Percentiles rank a stretch among this genome's conserved stretches.
These are phyloP conservation scores for Oryzias javanicus DNA, from an alignment of 2,113 vertebrate species.

Conservation along the genomic window DNA sequence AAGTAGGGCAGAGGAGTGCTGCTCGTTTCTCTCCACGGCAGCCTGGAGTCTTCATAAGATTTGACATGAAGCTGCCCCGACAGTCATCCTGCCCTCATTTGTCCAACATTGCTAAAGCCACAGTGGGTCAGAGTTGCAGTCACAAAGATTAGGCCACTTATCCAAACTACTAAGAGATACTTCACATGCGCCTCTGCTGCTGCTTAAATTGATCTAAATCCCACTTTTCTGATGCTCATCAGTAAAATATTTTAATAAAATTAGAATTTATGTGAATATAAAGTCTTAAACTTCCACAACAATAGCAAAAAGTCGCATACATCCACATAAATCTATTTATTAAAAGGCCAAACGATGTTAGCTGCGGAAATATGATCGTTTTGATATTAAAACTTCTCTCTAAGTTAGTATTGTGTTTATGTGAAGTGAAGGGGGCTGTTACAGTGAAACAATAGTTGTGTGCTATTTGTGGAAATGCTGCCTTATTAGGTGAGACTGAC, in stretches of 20 bases:
- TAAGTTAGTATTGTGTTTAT: not conserved
- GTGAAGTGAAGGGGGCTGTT: no score
- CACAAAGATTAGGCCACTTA: slow-evolving; percentile 45
- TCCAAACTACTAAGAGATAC: not conserved
- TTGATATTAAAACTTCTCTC: slow-evolving; percentile 36
- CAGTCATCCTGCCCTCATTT: slow-evolving; percentile 54
- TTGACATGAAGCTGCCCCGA: slow-evolving; percentile 61
- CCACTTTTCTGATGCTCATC: slow-evolving; percentile 1
- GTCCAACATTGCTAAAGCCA: slow-evolving; percentile 40
- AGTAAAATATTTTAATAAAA: not conserved
- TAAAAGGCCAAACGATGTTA: no score
- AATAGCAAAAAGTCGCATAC: no score
- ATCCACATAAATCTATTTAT: no score
- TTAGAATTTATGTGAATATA: no score
- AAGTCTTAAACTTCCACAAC: no score
- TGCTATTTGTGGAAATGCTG: slow-evolving; percentile 12
- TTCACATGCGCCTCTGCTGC: not conserved
- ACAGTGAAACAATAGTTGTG: no score
- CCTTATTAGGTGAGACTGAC: slow-evolving; percentile 51
- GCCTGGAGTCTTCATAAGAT: slow-evolving; percentile 33
- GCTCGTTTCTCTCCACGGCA: slow-evolving; percentile 31
- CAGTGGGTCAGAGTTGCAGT: slow-evolving; percentile 37
- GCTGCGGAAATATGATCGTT: no score
- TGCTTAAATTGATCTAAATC: not conserved
- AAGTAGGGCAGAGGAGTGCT: slow-evolving; percentile 32